These are phyloP conservation scores for Phengaris alcon DNA, from an alignment of 2,888 invertebrate genomes.

Conservation along the genomic window DNA sequence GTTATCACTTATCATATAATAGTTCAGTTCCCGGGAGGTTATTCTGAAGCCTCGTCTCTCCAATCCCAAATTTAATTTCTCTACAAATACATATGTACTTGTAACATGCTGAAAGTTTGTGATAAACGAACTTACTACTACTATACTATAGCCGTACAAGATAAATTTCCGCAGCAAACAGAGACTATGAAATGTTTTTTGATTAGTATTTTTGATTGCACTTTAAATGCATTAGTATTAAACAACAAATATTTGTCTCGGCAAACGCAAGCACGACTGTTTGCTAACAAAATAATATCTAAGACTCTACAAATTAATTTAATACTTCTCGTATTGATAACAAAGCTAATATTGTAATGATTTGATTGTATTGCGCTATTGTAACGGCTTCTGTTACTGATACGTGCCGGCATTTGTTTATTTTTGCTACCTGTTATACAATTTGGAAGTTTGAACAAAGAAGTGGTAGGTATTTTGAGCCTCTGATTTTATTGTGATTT, in stretches of 20 bases:
- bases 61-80: too few relatives aligned
- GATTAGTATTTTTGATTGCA: slow-evolving; percentile 44
- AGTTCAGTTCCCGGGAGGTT: too few relatives aligned
- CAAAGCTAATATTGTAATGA: slow-evolving; percentile 51
- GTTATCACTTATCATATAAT: too few relatives aligned
- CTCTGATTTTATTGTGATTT: too few relatives aligned
- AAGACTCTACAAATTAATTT: slow-evolving; percentile 71
- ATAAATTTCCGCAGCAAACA: not conserved
- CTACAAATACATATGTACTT: too few relatives aligned
- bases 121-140: not conserved
- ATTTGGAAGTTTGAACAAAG: too few relatives aligned
- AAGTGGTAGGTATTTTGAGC: too few relatives aligned
- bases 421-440: not conserved
- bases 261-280: slow-evolving; percentile 57
- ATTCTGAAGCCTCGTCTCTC: too few relatives aligned
- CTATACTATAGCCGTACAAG: too few relatives aligned
- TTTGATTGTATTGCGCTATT: slow-evolving; percentile 26
- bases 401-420: not conserved
- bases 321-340: slow-evolving; percentile 57
- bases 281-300: slow-evolving; percentile 67
- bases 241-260: slow-evolving; percentile 66
- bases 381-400: slow-evolving; percentile 6
- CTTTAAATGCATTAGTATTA: slow-evolving; percentile 53
- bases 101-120: too few relatives aligned
- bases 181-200: slow-evolving; percentile 35